Evolutionary conservation across 2,797 vertebrate genomes (phyloP), one percentile per base, ranked within the genome.

Genomic region (Eutrigla gurnardus): DNA sequence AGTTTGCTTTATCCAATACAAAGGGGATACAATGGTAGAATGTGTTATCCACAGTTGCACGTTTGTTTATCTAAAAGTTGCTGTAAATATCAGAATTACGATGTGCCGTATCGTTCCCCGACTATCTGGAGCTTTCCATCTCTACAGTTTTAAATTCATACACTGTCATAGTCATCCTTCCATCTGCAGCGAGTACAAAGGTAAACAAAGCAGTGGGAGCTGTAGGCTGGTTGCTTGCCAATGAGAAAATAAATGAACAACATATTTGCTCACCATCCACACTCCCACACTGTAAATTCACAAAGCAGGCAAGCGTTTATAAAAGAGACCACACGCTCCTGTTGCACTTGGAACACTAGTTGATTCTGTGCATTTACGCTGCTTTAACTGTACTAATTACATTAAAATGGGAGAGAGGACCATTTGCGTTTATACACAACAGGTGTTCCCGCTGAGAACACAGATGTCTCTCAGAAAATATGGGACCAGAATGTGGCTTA

Each of bases 191-290:
- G 45, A 83, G 53, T 73, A 76, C 68, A 82, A 70, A 86, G 53
- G 73, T 80, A 89, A 86, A 85, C 72, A 88, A 82, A 81, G 68
- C 81, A 35, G 45, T 73, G 60, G 65, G 70, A 70, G 76, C 80
- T 81, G 84, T 74, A 70, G 76, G 72, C 84, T 65, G 68, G 68
- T 52, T 83, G 78, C 75, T 73, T 75, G 75, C 83, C 82, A 85
- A 84, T 81, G 68, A 83, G 78, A 90, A 78, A 82, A 85, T 85
- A 81, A 89, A 90, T 88, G 63, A 80, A 74, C 63, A 77, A 76
- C 80, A 88, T 75, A 83, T 86, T 90, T 90, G 69, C 70, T 71
- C 64, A 70, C 68, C 58, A 79, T 75, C 78, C 82, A 55, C 47
- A 58, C 70, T 79, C 84, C 82, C 72, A 83, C 80, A 67, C 65